Evolutionary conservation across 2,797 vertebrate species (phyloP), one percentile per base, ranked within the genome.

Genomic region (Pipistrellus pygmaeus): DNA sequence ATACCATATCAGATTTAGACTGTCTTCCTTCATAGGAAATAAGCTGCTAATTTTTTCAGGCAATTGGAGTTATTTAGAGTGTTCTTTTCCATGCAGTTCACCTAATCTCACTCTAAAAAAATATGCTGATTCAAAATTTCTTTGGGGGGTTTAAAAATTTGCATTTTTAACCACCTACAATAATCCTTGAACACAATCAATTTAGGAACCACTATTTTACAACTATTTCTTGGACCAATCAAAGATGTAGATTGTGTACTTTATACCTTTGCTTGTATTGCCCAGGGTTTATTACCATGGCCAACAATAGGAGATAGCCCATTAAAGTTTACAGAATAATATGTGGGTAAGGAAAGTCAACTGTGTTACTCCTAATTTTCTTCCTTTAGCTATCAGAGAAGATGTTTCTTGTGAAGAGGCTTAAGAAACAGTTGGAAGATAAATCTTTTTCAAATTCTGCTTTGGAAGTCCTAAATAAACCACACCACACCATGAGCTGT

Each of bases 401-500:
- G 85, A 68, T 80, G 17, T 72, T 78, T 48, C 48, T 53, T 48
- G 27, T 20, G 55, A 46, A 64, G 11, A 76, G n/a, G 30, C 20
- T 62, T 75, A 13, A 88, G 32, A 73, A 80, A 46, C 13, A 66
- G 64, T 46, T 57, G 20, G 69, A 77, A 66, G 80, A 27, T 21
- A 44, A 93, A 53, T 71, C 27, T 48, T 71, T 71, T 55, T 53
- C 51, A 55, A 23, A 23, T 87, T 41, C 32, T 64, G 8, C n/a
- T 93, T 46, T 87, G 84, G 55, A 95, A 55, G 21, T 64, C 60
- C 13, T 32, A 82, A 76, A 20, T 64, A 71, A 41, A 78, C 55
- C 27, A 15, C 10, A 46, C 25, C 4, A 51, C 64, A 78, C 17
- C 44, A 69, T 21, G 53, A 55, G 8, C 15, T 57, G 62, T 69